phyloP scores from a whole-genome alignment of 1,140 invertebrate species.

The Olivierus martensii region DNA sequence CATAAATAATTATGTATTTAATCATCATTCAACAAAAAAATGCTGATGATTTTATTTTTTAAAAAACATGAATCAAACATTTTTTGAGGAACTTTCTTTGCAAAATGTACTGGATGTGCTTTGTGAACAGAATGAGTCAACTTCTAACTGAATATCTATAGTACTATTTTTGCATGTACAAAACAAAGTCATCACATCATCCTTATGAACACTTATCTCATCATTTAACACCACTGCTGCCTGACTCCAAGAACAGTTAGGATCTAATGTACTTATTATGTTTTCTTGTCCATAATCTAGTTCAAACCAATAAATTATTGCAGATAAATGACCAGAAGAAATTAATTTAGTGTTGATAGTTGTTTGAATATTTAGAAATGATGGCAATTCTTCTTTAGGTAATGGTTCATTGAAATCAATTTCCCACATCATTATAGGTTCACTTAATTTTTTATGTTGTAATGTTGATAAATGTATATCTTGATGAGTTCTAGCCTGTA shows the following conservation, averaged over 20 bases:
- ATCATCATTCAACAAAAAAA: too few relatives aligned
- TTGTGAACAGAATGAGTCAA: too few relatives aligned
- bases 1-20: too few relatives aligned
- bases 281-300: background rate
- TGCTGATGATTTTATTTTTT: too few relatives aligned
- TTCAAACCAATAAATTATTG: conserved; percentile 9
- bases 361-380: background rate
- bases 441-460: conserved; percentile 3
- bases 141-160: too few relatives aligned
- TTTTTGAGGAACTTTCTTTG: too few relatives aligned
- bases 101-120: too few relatives aligned
- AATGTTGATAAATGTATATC: conserved; percentile 8
- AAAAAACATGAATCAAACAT: too few relatives aligned
- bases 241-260: conserved; percentile 1
- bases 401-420: conserved; percentile 5
- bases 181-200: conserved; percentile 2
- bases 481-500: conserved; percentile 10
- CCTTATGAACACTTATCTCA: background rate
- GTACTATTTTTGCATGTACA: conserved; percentile 7
- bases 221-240: conserved; percentile 6
- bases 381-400: background rate
- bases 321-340: conserved; percentile 1
- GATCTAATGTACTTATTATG: conserved; percentile 2
- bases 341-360: background rate
- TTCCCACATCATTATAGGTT: conserved; percentile 2